Conservation (phyloP, 2,888 invertebrate genomes). For the Melanostoma scalare region DNA sequence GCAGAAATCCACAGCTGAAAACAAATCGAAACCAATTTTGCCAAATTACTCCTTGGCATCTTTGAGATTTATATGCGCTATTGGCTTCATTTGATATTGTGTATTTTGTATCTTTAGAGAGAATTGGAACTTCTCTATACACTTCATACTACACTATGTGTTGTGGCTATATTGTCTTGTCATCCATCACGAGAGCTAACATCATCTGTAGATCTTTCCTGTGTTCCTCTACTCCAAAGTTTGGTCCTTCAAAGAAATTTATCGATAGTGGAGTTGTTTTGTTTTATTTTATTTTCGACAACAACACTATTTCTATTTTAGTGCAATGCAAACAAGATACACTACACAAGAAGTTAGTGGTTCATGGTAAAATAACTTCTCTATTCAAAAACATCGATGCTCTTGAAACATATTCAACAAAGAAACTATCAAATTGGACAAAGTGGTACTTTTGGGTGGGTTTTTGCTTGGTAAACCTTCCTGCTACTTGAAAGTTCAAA, state of each 20-base stretch:
- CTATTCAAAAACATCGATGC: no score
- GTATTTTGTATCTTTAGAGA: slow-evolving; percentile 16
- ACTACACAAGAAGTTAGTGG: background rate
- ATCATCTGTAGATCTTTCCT: slow-evolving; percentile 13
- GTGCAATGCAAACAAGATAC: background rate
- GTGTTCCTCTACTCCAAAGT: no score
- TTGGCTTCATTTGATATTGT: slow-evolving; percentile 57
- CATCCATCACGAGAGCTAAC: slow-evolving; percentile 36
- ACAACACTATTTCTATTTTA: background rate
- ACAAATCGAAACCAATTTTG: slow-evolving; percentile 59
- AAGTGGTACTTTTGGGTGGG: no score
- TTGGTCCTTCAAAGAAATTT: slow-evolving; percentile 25
- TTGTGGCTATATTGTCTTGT: slow-evolving; percentile 13
- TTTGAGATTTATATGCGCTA: slow-evolving; percentile 67
- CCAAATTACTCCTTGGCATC: slow-evolving; percentile 56
- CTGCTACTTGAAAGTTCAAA: no score
- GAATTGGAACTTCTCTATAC: background rate
- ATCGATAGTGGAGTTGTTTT: slow-evolving; percentile 8
- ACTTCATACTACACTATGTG: background rate
- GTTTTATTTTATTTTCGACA: slow-evolving; percentile 9
- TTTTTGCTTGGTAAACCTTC: no score
- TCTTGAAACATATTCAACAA: no score
- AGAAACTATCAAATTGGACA: no score
- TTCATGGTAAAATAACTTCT: no score
- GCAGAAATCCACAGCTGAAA: background rate